phyloP scores from a whole-genome alignment of 2,797 vertebrate genomes.

The Oryzias sinensis region DNA sequence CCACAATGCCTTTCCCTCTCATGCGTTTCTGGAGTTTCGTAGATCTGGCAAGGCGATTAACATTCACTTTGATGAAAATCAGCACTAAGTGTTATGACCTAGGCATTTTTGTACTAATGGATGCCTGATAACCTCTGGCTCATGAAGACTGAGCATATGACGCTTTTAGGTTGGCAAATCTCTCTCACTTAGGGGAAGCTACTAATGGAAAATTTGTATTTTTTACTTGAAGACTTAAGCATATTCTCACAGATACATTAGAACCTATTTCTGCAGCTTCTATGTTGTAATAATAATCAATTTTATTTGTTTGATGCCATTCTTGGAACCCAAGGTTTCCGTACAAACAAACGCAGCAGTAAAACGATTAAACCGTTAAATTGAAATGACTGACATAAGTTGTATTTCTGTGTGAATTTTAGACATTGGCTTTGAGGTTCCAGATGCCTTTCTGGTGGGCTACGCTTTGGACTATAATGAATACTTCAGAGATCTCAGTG shows the following conservation, averaged over 20 bases:
- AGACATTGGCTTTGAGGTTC: conserved; percentile 87
- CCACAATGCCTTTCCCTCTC: conserved; percentile 9
- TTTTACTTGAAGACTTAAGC: conserved; percentile 33
- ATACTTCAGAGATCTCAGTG: conserved; percentile 85
- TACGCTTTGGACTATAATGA: conserved; percentile 87
- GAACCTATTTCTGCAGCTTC: conserved; percentile 14
- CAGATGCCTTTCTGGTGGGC: conserved; percentile 83
- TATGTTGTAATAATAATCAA: not conserved
- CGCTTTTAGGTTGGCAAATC: conserved; percentile 78
- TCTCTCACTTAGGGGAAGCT: conserved; percentile 60
- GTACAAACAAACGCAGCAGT: no score
- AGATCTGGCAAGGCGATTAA: conserved; percentile 42
- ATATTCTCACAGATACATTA: conserved; percentile 15
- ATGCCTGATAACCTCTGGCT: conserved; percentile 29
- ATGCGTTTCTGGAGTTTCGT: conserved; percentile 8
- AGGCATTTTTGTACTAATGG: conserved; percentile 31
- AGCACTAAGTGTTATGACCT: conserved; percentile 32
- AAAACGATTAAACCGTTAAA: not conserved
- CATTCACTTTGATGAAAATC: conserved; percentile 37
- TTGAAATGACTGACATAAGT: conserved; percentile 10
- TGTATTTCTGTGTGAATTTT: conserved; percentile 26
- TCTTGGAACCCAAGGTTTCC: no score
- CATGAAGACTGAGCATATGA: conserved; percentile 63
- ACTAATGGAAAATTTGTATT: conserved; percentile 54
- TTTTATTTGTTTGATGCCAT: no score